Base-by-base conservation (phyloP, 1,140 invertebrate species). In the Nixonia krombeini region DNA sequence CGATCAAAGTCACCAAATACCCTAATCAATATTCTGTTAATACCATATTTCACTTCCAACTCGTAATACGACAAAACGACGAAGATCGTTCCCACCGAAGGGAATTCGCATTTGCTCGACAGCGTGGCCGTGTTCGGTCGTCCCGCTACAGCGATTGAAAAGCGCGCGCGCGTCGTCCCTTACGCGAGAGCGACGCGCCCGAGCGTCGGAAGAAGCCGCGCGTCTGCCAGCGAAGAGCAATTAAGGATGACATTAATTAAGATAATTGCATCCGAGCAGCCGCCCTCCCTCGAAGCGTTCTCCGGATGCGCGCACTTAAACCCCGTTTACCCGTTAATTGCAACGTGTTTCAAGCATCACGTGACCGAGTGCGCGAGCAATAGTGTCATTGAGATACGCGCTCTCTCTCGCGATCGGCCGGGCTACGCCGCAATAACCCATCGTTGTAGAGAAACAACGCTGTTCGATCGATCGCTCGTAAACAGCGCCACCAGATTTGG, bases 231-330 rank as follows among this genome's bases (percentile, higher is more conserved):
- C 40, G 57, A 52, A 67, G 57, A 50, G 56, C 66, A 76, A 79
- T 81, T 77, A 79, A 65, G 67, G 74, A 69, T 72, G 67, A 76
- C 71, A 75, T 77, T 77, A 75, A 79, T 80, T 79, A 79, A 78
- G 70, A 62, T 78, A 77, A 81, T 81, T 81, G 73, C 51, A 40
- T n/a, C 44, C 50, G 45, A 74, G 57, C 61, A 62, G 62, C 53
- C 45, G 70, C 52, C 63, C 72, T 76, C 70, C 75, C 65, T 73
- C 73, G 69, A 75, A 71, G 59, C 56, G 45, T 68, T 65, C 68
- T 76, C 77, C 77, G 77, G 79, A 79, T 79, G 75, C 74, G 49
- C 68, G 65, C 63, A 79, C 69, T 79, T 79, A 78, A 80, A 77
- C 64, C 42, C 67, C 52, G 59, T 49, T 72, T 74, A 71, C 67